Percentiles rank a stretch among this genome's conserved stretches.
Evolutionary conservation across 2,797 vertebrate genomes (phyloP).

Genomic region (Melanotaenia nigrans): DNA sequence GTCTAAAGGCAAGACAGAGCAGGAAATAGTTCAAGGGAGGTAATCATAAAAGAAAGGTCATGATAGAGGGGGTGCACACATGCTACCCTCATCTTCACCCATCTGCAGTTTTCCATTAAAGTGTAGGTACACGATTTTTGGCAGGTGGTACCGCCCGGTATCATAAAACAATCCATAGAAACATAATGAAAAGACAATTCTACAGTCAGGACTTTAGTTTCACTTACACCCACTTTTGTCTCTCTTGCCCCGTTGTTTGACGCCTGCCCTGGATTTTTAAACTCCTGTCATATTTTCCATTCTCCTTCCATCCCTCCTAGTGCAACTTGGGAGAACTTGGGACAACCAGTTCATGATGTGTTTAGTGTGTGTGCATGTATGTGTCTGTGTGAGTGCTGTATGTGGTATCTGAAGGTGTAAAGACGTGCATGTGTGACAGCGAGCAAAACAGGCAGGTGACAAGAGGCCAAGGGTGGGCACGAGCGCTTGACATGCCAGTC

Average conservation of each 20-base stretch:
- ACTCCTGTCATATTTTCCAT: slow-evolving; percentile 74
- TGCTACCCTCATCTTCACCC: slow-evolving; percentile 3
- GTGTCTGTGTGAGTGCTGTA: slow-evolving; percentile 15
- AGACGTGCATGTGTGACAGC: slow-evolving; percentile 61
- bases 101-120: slow-evolving; percentile 14
- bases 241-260: slow-evolving; percentile 59
- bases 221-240: slow-evolving; percentile 40
- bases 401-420: slow-evolving; percentile 32
- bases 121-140: not conserved
- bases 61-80: slow-evolving; percentile 7
- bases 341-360: slow-evolving; percentile 28
- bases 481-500: slow-evolving; percentile 53
- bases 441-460: slow-evolving; percentile 59
- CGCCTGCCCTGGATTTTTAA: slow-evolving; percentile 73
- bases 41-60: slow-evolving; percentile 36
- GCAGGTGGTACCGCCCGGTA: not conserved
- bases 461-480: slow-evolving; percentile 45
- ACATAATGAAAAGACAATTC: slow-evolving; percentile 21
- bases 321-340: slow-evolving; percentile 40
- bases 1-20: slow-evolving; percentile 25
- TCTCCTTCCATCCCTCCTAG: slow-evolving; percentile 56
- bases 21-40: slow-evolving; percentile 29
- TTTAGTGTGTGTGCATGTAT: not conserved
- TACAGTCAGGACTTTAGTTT: slow-evolving; percentile 34
- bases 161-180: slow-evolving; percentile 18